phyloP scores from a whole-genome alignment of 2,888 invertebrate species.

The Melanophora roralis region DNA sequence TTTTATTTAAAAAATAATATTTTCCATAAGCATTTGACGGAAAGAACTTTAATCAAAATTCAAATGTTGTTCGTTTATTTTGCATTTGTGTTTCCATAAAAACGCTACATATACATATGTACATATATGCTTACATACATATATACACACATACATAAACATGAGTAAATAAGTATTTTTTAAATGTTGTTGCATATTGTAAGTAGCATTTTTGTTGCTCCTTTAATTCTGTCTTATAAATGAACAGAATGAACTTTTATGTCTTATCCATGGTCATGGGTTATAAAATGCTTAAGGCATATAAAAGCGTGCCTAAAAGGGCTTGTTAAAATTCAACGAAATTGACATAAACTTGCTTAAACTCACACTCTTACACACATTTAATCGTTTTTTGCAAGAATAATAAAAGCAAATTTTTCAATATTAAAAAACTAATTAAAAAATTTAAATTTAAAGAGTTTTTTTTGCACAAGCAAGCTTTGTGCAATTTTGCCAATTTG shows the following conservation, averaged over 20 bases:
- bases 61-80: background rate
- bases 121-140: too few relatives aligned
- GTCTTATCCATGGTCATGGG: slow-evolving; percentile 56
- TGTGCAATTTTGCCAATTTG: too few relatives aligned
- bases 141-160: background rate
- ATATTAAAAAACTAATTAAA: background rate
- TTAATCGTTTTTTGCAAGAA: background rate
- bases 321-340: slow-evolving; percentile 43
- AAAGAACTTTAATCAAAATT: slow-evolving; percentile 14
- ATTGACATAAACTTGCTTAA: slow-evolving; percentile 11
- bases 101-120: background rate
- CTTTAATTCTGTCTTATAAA: slow-evolving; percentile 38
- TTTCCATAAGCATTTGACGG: background rate
- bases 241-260: slow-evolving; percentile 44
- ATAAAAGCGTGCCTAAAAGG: slow-evolving; percentile 55
- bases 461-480: too few relatives aligned
- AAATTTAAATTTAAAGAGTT: too few relatives aligned
- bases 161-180: background rate
- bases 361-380: background rate
- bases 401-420: background rate
- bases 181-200: background rate
- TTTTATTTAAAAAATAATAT: background rate
- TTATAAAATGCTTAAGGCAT: slow-evolving; percentile 48
- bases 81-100: background rate
- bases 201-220: background rate